Conservation (phyloP, 2,888 invertebrate genomes). For the Nephrotoma guestfalica region DNA sequence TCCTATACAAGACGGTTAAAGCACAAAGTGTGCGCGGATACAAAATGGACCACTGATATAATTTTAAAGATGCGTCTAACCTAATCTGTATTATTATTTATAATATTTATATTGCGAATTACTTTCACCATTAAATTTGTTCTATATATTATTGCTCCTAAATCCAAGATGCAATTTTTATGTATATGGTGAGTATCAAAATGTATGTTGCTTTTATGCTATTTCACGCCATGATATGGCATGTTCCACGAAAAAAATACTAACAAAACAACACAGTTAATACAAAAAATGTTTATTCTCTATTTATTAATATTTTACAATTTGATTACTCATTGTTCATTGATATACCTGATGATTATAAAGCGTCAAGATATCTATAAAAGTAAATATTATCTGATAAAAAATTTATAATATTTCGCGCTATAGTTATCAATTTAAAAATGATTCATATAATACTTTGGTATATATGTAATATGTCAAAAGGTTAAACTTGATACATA, state of each 20-base stretch:
- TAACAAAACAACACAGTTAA: neutral
- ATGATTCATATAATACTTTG: neutral
- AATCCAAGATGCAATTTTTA: neutral
- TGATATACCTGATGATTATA: slow-evolving; percentile 5
- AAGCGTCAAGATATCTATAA: neutral
- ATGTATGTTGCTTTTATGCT: neutral
- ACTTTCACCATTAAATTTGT: neutral
- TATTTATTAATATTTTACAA: neutral
- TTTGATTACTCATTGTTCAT: slow-evolving; percentile 4
- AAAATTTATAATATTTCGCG: neutral
- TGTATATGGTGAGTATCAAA: neutral
- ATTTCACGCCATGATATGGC: slow-evolving; percentile 4
- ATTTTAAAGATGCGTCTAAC: neutral
- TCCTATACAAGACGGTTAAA: neutral
- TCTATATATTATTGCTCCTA: neutral
- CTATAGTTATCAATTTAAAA: neutral
- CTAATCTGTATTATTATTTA: neutral
- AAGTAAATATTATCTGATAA: neutral
- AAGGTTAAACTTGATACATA: neutral
- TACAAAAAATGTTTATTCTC: neutral
- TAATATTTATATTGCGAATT: neutral
- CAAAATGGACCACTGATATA: neutral
- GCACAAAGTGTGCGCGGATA: neutral
- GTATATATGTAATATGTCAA: neutral
- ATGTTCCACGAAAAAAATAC: neutral